These are phyloP conservation scores for Ceratina australensis DNA, from an alignment of 1,140 invertebrate genomes.

Conservation along the genomic window DNA sequence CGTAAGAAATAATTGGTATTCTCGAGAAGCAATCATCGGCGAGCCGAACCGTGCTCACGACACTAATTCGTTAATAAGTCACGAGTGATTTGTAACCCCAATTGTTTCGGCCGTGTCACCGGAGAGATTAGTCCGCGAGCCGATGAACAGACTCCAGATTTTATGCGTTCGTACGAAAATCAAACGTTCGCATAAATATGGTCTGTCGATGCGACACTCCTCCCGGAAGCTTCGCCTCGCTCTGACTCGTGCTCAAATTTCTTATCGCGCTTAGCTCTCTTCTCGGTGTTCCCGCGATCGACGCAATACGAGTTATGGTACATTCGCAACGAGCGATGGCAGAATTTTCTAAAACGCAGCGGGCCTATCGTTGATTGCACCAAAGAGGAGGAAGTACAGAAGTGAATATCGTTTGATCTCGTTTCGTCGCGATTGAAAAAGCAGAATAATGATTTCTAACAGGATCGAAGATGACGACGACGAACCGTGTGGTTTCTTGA, in stretches of 20 bases:
- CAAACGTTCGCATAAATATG: too few relatives aligned
- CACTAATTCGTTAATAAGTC: conserved; percentile 51
- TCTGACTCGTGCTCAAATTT: not conserved
- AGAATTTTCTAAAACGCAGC: not conserved
- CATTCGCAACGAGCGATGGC: not conserved
- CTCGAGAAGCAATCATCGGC: conserved; percentile 32
- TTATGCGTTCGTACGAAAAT: too few relatives aligned
- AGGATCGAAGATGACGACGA: not conserved
- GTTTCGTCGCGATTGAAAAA: not conserved
- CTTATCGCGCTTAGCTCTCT: not conserved
- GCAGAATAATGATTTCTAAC: not conserved
- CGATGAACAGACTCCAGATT: not conserved
- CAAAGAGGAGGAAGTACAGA: not conserved
- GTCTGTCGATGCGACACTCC: too few relatives aligned
- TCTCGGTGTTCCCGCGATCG: conserved; percentile 27
- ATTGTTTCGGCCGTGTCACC: not conserved
- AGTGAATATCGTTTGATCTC: not conserved
- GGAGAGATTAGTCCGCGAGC: not conserved
- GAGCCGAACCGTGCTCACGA: conserved; percentile 6
- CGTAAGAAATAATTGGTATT: conserved; percentile 19
- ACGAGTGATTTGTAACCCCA: conserved; percentile 37
- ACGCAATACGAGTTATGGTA: conserved; percentile 6
- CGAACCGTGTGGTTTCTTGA: not conserved
- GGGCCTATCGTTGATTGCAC: too few relatives aligned
- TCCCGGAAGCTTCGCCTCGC: too few relatives aligned